These are phyloP conservation scores for Drosophila ambigua DNA, from an alignment of 1,140 invertebrate species.

Conservation along the genomic window DNA sequence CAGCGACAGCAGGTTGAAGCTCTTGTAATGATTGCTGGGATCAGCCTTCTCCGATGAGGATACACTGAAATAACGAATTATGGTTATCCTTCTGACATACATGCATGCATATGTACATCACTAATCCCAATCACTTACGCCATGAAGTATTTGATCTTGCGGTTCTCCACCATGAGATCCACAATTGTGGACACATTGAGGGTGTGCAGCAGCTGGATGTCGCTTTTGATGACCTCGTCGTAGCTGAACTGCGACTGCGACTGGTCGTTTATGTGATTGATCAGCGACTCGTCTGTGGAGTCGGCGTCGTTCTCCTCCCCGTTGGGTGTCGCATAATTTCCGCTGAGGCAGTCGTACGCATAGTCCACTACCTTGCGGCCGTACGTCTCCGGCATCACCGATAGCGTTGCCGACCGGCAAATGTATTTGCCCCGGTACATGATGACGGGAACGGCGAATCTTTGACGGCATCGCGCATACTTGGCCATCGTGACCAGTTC, in stretches of 20 bases:
- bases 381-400: conserved; percentile 91
- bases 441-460: conserved; percentile 92
- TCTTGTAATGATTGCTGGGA: conserved; percentile 90
- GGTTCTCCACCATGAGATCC: conserved; percentile 95
- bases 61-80: conserved; percentile 85
- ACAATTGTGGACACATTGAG: conserved; percentile 91
- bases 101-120: too few relatives aligned
- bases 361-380: conserved; percentile 85
- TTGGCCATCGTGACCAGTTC: conserved; percentile 87
- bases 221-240: conserved; percentile 88
- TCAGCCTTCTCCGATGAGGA: conserved; percentile 95
- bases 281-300: conserved; percentile 79
- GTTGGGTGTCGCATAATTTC: conserved; percentile 62
- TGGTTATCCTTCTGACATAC: too few relatives aligned
- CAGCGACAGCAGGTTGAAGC: conserved; percentile 90
- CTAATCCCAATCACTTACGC: conserved; percentile 86
- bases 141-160: conserved; percentile 93
- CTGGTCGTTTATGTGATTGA: conserved; percentile 72
- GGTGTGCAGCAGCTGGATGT: conserved; percentile 90
- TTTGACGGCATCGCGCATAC: conserved; percentile 87
- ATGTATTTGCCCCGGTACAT: conserved; percentile 90
- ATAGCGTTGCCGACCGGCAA: conserved; percentile 89
- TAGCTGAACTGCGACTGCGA: conserved; percentile 71
- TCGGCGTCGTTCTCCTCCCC: conserved; percentile 73
- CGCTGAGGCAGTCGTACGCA: conserved; percentile 73